phyloP scores from a whole-genome alignment of 2,888 invertebrate genomes.

The Tetragnatha montana region DNA sequence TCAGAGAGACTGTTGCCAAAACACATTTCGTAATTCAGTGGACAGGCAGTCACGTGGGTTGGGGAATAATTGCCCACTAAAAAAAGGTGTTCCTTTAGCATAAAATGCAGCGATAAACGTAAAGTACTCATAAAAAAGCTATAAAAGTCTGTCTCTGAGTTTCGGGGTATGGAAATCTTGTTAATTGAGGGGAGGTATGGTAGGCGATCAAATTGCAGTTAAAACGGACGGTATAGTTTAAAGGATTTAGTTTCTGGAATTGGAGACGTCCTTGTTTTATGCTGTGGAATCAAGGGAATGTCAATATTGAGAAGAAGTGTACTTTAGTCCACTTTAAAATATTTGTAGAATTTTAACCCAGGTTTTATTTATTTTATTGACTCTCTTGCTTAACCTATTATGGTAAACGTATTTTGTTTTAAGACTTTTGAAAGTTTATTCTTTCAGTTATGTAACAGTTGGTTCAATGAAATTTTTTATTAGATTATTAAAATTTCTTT shows the following conservation, averaged over 20 bases:
- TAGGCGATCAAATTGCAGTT: conserved; percentile 57
- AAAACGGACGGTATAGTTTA: conserved; percentile 22
- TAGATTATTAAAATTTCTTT: no score
- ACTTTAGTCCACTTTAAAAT: no score
- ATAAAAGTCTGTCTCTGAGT: conserved; percentile 47
- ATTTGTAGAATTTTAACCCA: no score
- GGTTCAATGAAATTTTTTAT: no score
- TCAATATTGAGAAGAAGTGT: neutral
- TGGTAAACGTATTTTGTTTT: no score
- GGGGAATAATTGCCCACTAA: conserved; percentile 49
- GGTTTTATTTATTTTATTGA: no score
- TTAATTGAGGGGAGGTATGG: conserved; percentile 46
- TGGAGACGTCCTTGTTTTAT: conserved; percentile 7
- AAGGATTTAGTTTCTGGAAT: neutral
- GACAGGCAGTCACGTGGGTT: conserved; percentile 5
- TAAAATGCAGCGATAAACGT: conserved; percentile 66
- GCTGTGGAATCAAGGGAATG: neutral
- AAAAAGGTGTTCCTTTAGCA: conserved; percentile 59
- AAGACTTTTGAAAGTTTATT: no score
- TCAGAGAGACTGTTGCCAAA: conserved; percentile 9
- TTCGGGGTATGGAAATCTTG: conserved; percentile 18
- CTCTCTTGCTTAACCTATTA: no score
- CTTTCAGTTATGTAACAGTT: no score
- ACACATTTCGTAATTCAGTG: conserved; percentile 8
- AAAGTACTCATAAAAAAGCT: conserved; percentile 59